These are phyloP conservation scores for Pseudomyrmex concolor DNA, from an alignment of 1,140 invertebrate species.

Conservation along the genomic window DNA sequence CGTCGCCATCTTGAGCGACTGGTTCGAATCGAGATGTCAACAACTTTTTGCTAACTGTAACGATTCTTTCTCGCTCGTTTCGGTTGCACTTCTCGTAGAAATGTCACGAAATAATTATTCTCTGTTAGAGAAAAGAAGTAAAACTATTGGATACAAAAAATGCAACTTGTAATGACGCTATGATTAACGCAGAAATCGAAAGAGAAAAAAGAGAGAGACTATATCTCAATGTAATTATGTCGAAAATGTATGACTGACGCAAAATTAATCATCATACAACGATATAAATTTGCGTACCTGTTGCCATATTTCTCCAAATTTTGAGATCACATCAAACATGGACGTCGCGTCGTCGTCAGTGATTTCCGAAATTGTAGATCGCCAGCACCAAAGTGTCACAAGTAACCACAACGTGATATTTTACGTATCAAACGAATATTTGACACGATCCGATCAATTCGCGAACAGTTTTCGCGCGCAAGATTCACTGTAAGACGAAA, in stretches of 20 bases:
- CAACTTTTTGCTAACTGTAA: not conserved
- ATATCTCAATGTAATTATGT: too few species aligned
- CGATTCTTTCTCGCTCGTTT: not conserved
- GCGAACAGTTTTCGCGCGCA: not conserved
- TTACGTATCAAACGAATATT: not conserved
- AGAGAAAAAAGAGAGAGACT: too few species aligned
- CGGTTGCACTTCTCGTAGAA: not conserved
- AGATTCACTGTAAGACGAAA: not conserved
- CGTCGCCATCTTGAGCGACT: conserved; percentile 29
- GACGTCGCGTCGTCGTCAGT: not conserved
- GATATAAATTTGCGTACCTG: too few species aligned
- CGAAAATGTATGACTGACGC: too few species aligned
- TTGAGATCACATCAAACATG: not conserved
- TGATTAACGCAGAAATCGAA: not conserved
- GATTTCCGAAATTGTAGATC: not conserved
- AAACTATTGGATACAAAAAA: too few species aligned
- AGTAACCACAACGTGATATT: not conserved
- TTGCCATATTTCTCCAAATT: too few species aligned
- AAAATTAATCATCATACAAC: too few species aligned
- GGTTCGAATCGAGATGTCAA: not conserved
- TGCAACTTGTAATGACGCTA: not conserved
- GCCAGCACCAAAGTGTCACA: not conserved
- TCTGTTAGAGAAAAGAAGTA: too few species aligned
- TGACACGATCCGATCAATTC: not conserved
- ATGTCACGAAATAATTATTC: not conserved